Percentiles rank a stretch among this genome's conserved stretches.
Conservation (phyloP, 2,888 invertebrate genomes). For the Gastracanthus pulcherrimus region DNA sequence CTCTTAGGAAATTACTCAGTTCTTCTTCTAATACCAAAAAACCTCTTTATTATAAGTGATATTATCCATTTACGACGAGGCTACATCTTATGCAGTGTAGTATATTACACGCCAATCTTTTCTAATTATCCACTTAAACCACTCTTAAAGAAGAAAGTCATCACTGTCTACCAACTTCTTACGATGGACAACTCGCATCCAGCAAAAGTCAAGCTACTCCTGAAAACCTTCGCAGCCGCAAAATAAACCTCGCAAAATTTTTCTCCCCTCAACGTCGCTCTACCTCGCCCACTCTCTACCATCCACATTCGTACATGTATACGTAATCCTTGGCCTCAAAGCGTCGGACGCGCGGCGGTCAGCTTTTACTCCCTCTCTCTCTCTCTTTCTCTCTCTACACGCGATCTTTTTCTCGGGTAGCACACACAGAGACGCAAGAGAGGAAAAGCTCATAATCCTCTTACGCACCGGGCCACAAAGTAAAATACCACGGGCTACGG, state of each 20-base stretch:
- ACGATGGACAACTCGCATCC: too few species aligned
- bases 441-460: conserved; percentile 72
- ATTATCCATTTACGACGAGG: too few species aligned
- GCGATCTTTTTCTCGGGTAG: conserved; percentile 18
- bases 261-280: background rate
- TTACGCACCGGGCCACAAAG: conserved; percentile 76
- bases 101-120: too few species aligned
- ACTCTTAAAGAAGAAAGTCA: too few species aligned
- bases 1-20: too few species aligned
- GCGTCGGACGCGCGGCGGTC: conserved; percentile 16
- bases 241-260: too few species aligned
- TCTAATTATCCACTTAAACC: too few species aligned
- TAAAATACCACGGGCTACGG: conserved; percentile 67
- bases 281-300: background rate
- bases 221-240: background rate
- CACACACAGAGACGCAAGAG: background rate
- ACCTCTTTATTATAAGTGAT: too few species aligned
- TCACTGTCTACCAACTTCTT: too few species aligned
- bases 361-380: conserved; percentile 55
- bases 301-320: background rate
- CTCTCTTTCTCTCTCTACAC: conserved; percentile 50
- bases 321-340: conserved; percentile 41
- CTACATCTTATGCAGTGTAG: too few species aligned
- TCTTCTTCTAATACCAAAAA: too few species aligned
- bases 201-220: too few species aligned